These are phyloP conservation scores for Tetraneura akinire DNA, from an alignment of 1,140 invertebrate genomes.

Conservation along the genomic window DNA sequence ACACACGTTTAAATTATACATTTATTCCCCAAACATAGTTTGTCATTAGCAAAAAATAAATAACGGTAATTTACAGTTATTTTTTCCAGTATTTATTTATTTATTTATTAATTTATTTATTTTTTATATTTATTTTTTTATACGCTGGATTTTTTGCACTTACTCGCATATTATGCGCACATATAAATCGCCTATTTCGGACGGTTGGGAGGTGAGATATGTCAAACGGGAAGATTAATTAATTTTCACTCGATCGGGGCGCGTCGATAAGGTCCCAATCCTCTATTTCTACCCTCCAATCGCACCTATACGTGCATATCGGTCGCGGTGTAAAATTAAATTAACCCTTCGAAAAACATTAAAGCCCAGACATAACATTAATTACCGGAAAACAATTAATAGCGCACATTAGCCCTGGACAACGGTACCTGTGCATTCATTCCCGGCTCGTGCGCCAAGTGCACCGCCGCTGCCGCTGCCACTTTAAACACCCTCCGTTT, in stretches of 20 bases:
- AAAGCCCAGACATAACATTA: constrained; percentile 47
- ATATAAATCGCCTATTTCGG: constrained; percentile 4
- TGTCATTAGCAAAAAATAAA: background rate
- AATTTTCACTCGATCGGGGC: constrained; percentile 37
- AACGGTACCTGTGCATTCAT: background rate
- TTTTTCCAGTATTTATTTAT: background rate
- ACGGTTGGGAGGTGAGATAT: background rate
- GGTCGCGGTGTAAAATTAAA: constrained; percentile 37
- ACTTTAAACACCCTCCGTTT: constrained; percentile 28
- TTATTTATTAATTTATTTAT: constrained; percentile 14
- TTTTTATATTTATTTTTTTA: background rate
- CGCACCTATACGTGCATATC: constrained; percentile 8
- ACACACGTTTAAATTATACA: too few species aligned
- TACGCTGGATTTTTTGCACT: too few species aligned
- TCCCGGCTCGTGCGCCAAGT: too few species aligned
- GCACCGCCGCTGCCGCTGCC: too few species aligned
- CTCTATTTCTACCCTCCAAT: background rate
- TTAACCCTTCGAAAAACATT: constrained; percentile 50
- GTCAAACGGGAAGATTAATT: constrained; percentile 48
- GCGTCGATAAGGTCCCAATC: constrained; percentile 42
- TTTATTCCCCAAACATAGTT: background rate
- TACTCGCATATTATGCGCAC: background rate
- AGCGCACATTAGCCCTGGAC: constrained; percentile 43
- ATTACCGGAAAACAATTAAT: constrained; percentile 52
- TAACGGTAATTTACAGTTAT: constrained; percentile 15